phyloP scores from a whole-genome alignment of 2,113 vertebrate species.

The Oncorhynchus keta region DNA sequence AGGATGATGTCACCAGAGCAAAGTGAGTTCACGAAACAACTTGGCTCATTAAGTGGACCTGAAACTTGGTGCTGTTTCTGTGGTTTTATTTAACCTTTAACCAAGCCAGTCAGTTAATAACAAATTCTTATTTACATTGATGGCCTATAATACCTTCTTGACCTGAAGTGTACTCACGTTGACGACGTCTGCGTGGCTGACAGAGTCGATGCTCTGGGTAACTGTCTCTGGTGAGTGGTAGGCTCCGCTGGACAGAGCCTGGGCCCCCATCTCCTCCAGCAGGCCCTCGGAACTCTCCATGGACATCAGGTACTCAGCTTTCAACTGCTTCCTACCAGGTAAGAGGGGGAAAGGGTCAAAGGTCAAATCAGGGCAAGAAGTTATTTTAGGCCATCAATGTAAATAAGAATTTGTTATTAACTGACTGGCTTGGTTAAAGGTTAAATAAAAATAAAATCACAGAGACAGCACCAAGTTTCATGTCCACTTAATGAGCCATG shows the following conservation, averaged over 20 bases:
- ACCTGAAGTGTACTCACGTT: constrained; percentile 73
- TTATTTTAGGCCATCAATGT: background rate
- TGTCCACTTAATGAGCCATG: background rate
- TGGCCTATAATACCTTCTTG: no score
- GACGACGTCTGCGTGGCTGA: constrained; percentile 76
- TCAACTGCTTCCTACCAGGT: constrained; percentile 81
- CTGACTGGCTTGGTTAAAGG: no score
- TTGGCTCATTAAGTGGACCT: no score
- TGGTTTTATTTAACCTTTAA: no score
- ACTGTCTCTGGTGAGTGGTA: constrained; percentile 72
- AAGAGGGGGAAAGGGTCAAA: background rate
- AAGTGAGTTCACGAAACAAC: no score
- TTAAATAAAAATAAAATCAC: no score
- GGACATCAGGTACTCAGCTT: constrained; percentile 84
- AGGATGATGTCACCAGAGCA: no score
- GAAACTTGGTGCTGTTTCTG: no score
- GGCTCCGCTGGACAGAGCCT: constrained; percentile 74
- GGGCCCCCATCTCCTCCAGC: constrained; percentile 85
- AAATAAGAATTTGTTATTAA: no score
- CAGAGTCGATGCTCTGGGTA: constrained; percentile 78
- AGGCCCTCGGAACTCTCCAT: constrained; percentile 79
- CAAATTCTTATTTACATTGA: no score
- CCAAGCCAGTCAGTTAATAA: no score
- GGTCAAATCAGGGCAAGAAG: background rate
- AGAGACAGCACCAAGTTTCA: background rate